phyloP scores from a whole-genome alignment of 1,140 invertebrate genomes.

The Centruroides sculpturatus region DNA sequence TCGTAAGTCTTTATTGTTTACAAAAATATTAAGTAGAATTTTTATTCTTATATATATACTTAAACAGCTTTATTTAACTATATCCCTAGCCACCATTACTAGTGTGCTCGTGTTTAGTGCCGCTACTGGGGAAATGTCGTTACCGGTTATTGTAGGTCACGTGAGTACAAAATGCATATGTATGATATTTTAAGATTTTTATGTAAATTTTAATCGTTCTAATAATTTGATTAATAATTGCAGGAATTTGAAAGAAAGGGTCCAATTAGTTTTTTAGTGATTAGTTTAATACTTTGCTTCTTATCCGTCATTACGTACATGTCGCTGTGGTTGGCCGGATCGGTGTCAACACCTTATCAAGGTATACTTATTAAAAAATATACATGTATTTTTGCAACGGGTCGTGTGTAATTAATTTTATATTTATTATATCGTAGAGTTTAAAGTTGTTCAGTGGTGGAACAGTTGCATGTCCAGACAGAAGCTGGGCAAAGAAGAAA shows the following conservation, averaged over 20 bases:
- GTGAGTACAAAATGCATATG: slow-evolving; percentile 22
- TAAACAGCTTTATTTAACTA: background rate
- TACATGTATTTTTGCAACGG: slow-evolving; percentile 2
- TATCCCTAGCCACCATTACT: slow-evolving; percentile 29
- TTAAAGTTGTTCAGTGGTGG: background rate
- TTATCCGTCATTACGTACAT: slow-evolving; percentile 25
- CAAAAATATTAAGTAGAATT: slow-evolving; percentile 12
- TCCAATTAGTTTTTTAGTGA: slow-evolving; percentile 28
- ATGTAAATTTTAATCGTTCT: background rate
- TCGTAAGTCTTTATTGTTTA: slow-evolving; percentile 25
- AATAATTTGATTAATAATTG: slow-evolving; percentile 4
- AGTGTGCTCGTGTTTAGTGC: slow-evolving; percentile 31
- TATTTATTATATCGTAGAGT: background rate
- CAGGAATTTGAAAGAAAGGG: slow-evolving; percentile 29
- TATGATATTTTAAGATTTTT: background rate
- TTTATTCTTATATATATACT: background rate
- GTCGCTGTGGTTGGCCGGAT: slow-evolving; percentile 24
- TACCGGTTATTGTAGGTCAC: slow-evolving; percentile 34
- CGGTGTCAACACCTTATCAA: slow-evolving; percentile 26
- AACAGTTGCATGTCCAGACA: slow-evolving; percentile 3
- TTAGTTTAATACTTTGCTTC: slow-evolving; percentile 26
- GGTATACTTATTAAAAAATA: slow-evolving; percentile 17
- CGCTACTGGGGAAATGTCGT: slow-evolving; percentile 32
- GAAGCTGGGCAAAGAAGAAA: slow-evolving; percentile 18
- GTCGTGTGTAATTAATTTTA: background rate